Conservation (phyloP, 2,113 vertebrate species). For the Alligator mississippiensis region DNA sequence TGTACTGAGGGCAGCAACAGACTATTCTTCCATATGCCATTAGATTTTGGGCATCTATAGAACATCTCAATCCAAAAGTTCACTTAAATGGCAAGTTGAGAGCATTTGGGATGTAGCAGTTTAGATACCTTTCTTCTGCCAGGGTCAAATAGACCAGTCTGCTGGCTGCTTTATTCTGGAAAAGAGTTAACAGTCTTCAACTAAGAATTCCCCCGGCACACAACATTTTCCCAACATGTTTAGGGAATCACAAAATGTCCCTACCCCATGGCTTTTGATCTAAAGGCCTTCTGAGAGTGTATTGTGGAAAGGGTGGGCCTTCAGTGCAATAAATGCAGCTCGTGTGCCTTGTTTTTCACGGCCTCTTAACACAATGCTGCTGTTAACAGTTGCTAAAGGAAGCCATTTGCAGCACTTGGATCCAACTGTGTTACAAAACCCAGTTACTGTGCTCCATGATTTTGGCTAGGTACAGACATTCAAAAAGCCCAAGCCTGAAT, state of each 20-base stretch:
- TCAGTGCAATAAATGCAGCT: background rate
- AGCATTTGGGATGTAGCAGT: background rate
- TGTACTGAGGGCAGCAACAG: no score
- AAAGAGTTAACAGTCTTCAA: background rate
- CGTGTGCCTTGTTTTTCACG: background rate
- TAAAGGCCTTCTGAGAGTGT: background rate
- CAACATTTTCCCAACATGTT: background rate
- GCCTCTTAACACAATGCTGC: background rate
- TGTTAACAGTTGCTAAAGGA: background rate
- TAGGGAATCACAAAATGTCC: background rate
- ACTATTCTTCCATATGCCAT: no score
- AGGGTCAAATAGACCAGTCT: background rate
- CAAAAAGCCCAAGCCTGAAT: no score
- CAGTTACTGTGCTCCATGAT: background rate
- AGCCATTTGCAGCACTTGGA: background rate
- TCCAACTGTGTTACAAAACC: background rate
- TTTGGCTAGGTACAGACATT: background rate
- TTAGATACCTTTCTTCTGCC: background rate
- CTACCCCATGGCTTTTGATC: background rate
- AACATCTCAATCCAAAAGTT: background rate
- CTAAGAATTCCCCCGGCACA: background rate
- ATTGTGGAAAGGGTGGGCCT: background rate
- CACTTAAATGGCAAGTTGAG: background rate
- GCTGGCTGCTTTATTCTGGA: background rate
- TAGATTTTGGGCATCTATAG: no score